Evolutionary conservation across 1,140 invertebrate species (phyloP), one percentile per base, ranked within the genome.

Genomic region (Arion vulgaris): DNA sequence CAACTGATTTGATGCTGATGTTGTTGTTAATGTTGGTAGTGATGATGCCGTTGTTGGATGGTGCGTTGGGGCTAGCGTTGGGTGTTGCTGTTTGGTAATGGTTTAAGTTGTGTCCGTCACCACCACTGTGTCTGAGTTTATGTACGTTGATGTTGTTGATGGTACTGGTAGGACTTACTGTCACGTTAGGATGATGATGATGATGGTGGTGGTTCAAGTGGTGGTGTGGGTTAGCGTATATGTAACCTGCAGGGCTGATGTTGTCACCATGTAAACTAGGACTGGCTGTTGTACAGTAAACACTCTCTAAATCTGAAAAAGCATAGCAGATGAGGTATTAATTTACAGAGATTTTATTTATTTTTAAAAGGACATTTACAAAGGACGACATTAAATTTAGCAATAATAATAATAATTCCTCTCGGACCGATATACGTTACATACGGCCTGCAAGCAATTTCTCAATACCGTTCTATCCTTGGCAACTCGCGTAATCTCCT

Each of bases 201-300:
- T 73, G 71, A 23, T 41, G 72, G 39, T 74, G 72, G 38, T 74
- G 72, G 73, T n/a, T 51, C 17, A 75, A 19, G 1, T 75, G 73
- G 73, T 75, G 51, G 73, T 75, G 73, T 19, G 51, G 73, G 28
- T 34, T 75, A 9, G 19, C 13, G 45, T 75, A 45, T 26, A 75
- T 75, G 73, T 75, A 75, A 32, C 73, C 73, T 9, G 38, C 45
- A 9, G 73, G 45, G 32, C 45, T 75, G 7, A 75, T 53, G 41
- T 7, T 75, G n/a, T n/a, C 45, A 9, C 73, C 73, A 34, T 75
- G 73, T 1, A 75, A 26, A 53, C 32, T 32, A 4, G 41, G 73
- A 23, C 73, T 75, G 11, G 53, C 41, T 9, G 73, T n/a, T 1
- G 38, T 28, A 19, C 73, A 19, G 73, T 75, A 75, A 19, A 75